Evolutionary conservation across 2,797 vertebrate genomes (phyloP).

Genomic region (Centroberyx gerrardi): DNA sequence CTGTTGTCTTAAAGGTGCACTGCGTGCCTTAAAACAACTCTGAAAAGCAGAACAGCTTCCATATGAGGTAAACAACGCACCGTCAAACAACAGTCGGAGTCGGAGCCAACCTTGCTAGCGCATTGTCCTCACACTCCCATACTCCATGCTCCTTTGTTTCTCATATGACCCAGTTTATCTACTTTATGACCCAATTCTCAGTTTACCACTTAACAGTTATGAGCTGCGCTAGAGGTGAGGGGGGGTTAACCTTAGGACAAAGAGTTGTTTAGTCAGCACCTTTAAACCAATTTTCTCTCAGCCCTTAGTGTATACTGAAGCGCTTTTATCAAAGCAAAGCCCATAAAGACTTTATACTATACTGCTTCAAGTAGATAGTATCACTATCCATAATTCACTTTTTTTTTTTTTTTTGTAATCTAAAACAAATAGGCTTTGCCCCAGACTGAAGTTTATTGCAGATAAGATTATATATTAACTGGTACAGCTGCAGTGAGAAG

Average conservation of each 20-base stretch:
- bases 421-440: slow-evolving; percentile 44
- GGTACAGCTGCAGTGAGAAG: slow-evolving; percentile 47
- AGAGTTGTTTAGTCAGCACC: slow-evolving; percentile 69
- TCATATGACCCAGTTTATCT: slow-evolving; percentile 50
- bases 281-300: slow-evolving; percentile 71
- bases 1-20: slow-evolving; percentile 24
- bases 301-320: slow-evolving; percentile 48
- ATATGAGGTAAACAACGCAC: slow-evolving; percentile 18
- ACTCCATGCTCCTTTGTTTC: slow-evolving; percentile 22
- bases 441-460: slow-evolving; percentile 30
- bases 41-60: slow-evolving; percentile 14
- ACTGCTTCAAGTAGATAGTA: slow-evolving; percentile 58
- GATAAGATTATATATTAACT: slow-evolving; percentile 55
- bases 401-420: slow-evolving; percentile 20
- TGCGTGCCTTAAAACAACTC: neutral
- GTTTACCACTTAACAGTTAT: slow-evolving; percentile 50
- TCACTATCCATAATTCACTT: slow-evolving; percentile 67
- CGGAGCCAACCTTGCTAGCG: slow-evolving; percentile 1
- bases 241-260: slow-evolving; percentile 63
- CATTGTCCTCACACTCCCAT: slow-evolving; percentile 11
- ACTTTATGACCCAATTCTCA: slow-evolving; percentile 66
- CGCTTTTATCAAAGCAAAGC: slow-evolving; percentile 60
- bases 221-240: slow-evolving; percentile 51
- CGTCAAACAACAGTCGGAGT: slow-evolving; percentile 4
- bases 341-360: slow-evolving; percentile 60